Base-by-base conservation (phyloP, 2,113 vertebrate species). In the Cyprinus carpio region DNA sequence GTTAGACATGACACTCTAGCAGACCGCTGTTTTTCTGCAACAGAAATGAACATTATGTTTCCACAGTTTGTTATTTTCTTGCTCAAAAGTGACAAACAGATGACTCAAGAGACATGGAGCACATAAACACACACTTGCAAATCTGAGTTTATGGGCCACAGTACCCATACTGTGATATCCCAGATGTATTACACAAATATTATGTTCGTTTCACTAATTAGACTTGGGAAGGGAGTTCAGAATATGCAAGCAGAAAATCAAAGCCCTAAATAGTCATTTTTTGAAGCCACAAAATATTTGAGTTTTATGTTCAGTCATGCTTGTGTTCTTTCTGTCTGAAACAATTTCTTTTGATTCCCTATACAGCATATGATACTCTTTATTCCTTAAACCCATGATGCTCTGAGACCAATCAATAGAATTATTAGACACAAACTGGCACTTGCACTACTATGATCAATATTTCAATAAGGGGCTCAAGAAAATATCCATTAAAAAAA, bases 151-250 rank as follows among this genome's bases (percentile, higher is more conserved):
- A 80, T 71, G 15, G 62, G 71, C 46, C 54, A 13, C n/a, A n/a
- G n/a, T n/a, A n/a, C n/a, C n/a, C n/a, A 49, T 58, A 49, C 60
- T 80, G 81, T 86, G 65, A 85, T 83, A 85, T 88, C 85, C 81
- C 81, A 82, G 56, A 37, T 25, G 80, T 56, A 75, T 83, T 83
- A 64, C 67, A 75, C 87, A 85, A 88, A 88, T 80, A 88, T 88
- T 85, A 56, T 82, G 67, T 65, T 85, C 16, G 56, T 75, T 27
- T 67, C 62, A 12, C 80, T 85, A 88, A 88, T 88, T 88, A 88
- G 85, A 88, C 78, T 62, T 29, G 1, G 49, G 60, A 79, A 62
- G 4, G 37, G 3, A 27, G 37, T 75, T 23, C 11, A 69, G 69
- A 84, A 62, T 56, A 65, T 31, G 31, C n/a, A 34, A 58, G 37